Conservation (phyloP, 2,888 invertebrate genomes). For the Smittia aterrima region DNA sequence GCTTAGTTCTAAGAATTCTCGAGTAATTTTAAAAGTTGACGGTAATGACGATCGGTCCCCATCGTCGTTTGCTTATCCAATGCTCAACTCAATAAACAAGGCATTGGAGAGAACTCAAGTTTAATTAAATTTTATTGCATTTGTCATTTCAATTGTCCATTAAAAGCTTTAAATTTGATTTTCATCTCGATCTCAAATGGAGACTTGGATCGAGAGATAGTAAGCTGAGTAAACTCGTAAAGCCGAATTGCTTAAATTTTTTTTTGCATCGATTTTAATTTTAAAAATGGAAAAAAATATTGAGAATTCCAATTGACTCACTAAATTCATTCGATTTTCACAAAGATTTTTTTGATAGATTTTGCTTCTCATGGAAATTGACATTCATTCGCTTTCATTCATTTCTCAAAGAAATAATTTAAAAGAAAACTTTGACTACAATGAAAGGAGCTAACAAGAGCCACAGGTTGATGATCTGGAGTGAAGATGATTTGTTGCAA, state of each 20-base stretch:
- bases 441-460: neutral
- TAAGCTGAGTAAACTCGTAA: no score
- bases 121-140: neutral
- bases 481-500: neutral
- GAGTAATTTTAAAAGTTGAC: no score
- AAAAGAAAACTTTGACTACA: neutral
- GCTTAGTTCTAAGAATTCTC: no score
- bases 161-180: neutral
- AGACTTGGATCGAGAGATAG: no score
- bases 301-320: neutral
- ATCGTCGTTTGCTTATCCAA: no score
- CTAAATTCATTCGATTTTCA: neutral
- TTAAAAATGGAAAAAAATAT: neutral
- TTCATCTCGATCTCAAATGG: no score
- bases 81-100: neutral
- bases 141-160: slow-evolving; percentile 11
- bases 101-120: neutral
- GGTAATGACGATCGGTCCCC: no score
- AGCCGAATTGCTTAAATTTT: neutral
- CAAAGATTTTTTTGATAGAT: neutral
- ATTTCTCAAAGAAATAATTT: neutral
- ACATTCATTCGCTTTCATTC: neutral
- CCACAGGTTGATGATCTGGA: neutral
- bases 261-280: neutral
- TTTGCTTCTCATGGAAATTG: neutral